phyloP scores from a whole-genome alignment of 2,113 vertebrate species.

The Onychostoma macrolepis region DNA sequence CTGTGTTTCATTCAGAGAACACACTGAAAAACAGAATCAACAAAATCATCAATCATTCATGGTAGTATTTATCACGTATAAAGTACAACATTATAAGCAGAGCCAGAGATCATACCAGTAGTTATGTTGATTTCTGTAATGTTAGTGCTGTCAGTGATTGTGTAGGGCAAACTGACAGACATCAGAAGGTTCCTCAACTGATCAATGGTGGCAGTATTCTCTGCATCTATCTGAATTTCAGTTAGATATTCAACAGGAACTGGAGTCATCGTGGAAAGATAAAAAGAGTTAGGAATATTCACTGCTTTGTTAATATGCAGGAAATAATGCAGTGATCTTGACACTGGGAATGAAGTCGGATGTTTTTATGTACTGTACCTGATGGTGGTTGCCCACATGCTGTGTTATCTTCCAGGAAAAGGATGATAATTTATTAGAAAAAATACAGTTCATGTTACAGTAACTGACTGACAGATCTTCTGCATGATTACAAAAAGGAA shows the following conservation, averaged over 20 bases:
- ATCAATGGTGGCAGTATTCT: neutral
- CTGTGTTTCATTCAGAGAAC: slow-evolving; percentile 27
- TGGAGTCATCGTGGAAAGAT: neutral
- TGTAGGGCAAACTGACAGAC: slow-evolving; percentile 23
- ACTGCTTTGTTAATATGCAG: neutral
- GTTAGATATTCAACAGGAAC: slow-evolving; percentile 54
- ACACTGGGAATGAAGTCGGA: neutral
- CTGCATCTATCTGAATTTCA: slow-evolving; percentile 53
- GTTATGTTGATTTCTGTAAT: slow-evolving; percentile 53
- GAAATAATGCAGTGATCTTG: neutral
- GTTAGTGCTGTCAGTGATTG: slow-evolving; percentile 32
- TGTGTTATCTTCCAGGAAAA: neutral
- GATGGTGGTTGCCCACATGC: slow-evolving; percentile 4
- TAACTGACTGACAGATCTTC: neutral
- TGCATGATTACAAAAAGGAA: neutral
- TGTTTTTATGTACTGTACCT: slow-evolving; percentile 1
- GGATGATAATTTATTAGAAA: neutral
- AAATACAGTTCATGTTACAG: neutral
- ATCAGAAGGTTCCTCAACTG: slow-evolving; percentile 46
- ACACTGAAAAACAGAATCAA: slow-evolving; percentile 47
- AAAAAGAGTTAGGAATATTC: neutral
- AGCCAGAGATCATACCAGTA: slow-evolving; percentile 54
- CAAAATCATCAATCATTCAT: neutral
- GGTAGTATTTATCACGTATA: neutral
- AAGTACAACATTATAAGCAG: neutral